Percentiles rank a stretch among this genome's conserved stretches.
Evolutionary conservation across 2,888 invertebrate species (phyloP).

Genomic region (Epistrophe eligans): DNA sequence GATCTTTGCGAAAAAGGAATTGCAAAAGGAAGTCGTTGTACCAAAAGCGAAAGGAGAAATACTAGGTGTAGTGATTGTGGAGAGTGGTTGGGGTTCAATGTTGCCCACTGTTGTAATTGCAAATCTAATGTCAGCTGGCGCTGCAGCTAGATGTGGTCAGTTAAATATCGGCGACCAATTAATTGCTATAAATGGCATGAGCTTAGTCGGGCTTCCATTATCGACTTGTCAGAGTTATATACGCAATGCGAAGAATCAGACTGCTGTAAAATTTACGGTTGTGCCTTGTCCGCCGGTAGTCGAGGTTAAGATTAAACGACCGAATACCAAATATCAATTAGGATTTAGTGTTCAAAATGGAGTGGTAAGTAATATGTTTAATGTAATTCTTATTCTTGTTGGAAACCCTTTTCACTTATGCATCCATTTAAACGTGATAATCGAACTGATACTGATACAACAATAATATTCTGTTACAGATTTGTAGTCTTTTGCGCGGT

Average conservation of each 20-base stretch:
- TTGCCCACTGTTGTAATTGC: constrained; percentile 99
- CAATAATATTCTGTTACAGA: constrained; percentile 86
- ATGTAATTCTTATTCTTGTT: background rate
- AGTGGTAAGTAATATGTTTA: constrained; percentile 88
- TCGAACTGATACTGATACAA: too few relatives aligned
- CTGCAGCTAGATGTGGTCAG: constrained; percentile 98
- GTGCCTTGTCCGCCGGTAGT: constrained; percentile 99
- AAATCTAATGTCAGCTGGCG: constrained; percentile 97
- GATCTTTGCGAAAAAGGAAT: constrained; percentile 99
- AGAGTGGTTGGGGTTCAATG: constrained; percentile 99
- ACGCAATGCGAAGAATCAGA: constrained; percentile 99
- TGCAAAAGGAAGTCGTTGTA: constrained; percentile 98
- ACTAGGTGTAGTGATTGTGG: constrained; percentile 98
- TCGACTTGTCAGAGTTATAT: constrained; percentile 99
- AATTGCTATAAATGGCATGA: constrained; percentile 99
- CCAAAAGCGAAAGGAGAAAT: constrained; percentile 99
- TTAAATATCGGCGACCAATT: constrained; percentile 99
- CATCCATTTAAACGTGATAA: too few relatives aligned
- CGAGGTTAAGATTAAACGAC: constrained; percentile 99
- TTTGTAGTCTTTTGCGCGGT: constrained; percentile 98
- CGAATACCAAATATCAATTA: constrained; percentile 99
- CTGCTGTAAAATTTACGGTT: constrained; percentile 99
- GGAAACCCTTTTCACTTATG: too few relatives aligned
- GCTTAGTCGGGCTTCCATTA: constrained; percentile 97
- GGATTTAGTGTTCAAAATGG: constrained; percentile 99